Percentiles rank a stretch among this genome's conserved stretches.
Conservation (phyloP, 2,888 invertebrate species). For the Acanthosepion lycidas region DNA sequence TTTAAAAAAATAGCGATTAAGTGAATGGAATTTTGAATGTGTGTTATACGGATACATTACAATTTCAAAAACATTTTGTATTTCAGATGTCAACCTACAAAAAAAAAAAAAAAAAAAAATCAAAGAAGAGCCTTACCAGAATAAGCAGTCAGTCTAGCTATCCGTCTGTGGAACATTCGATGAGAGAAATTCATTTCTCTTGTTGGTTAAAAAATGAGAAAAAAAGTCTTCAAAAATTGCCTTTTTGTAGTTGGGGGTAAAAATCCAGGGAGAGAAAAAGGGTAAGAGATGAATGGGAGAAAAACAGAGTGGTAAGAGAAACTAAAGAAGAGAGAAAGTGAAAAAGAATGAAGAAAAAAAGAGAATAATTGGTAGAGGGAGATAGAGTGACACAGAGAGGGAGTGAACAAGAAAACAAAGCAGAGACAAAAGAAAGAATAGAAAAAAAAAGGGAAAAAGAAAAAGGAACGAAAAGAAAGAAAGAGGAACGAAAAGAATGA, state of each 20-base stretch:
- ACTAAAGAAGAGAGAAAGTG: background rate
- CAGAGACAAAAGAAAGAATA: too few relatives aligned
- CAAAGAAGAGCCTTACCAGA: background rate
- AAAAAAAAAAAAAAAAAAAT: background rate
- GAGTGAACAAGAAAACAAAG: too few relatives aligned
- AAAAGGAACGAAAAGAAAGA: too few relatives aligned
- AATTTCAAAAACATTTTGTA: background rate
- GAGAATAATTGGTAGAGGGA: background rate
- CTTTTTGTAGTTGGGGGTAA: background rate
- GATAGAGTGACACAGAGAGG: background rate
- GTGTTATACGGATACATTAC: background rate
- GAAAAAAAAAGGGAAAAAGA: too few relatives aligned
- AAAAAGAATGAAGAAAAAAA: background rate
- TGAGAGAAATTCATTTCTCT: background rate
- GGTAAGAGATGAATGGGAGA: background rate
- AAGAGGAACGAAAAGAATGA: too few relatives aligned
- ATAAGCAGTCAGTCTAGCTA: background rate
- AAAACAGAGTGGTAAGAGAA: background rate
- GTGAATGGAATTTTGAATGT: background rate
- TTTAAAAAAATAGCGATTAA: background rate
- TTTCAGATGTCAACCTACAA: background rate
- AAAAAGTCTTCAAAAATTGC: background rate
- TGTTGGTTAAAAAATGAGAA: background rate
- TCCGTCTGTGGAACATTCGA: background rate
- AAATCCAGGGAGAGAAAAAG: background rate